Evolutionary conservation across 2,113 vertebrate species (phyloP).

Genomic region (Felis chaus): DNA sequence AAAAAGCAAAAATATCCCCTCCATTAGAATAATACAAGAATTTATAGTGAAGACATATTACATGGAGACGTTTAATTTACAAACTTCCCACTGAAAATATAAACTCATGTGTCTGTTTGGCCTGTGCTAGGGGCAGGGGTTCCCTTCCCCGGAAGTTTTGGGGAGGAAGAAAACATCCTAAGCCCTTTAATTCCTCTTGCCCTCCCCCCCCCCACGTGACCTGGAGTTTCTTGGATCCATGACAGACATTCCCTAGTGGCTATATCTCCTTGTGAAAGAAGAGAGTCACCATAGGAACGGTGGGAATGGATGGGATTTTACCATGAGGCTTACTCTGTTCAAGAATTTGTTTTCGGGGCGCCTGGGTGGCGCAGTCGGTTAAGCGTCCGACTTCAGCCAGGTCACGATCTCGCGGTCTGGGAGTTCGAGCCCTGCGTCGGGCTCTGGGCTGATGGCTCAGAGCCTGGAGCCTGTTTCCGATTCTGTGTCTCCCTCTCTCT

Average conservation of each 20-base stretch:
- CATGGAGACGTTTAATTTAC: not conserved
- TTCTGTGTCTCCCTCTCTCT: no score
- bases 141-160: not conserved
- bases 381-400: no score
- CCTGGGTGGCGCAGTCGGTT: no score
- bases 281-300: not conserved
- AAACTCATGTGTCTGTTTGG: not conserved
- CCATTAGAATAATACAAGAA: not conserved
- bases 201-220: not conserved
- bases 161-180: not conserved
- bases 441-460: no score
- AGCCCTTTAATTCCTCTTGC: not conserved
- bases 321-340: not conserved
- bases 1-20: slow-evolving; percentile 24
- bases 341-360: not conserved
- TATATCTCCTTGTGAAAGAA: not conserved
- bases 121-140: not conserved
- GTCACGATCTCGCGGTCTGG: no score
- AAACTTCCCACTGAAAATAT: not conserved
- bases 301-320: not conserved
- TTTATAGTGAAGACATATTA: not conserved
- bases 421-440: no score
- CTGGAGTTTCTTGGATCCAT: not conserved
- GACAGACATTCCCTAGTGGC: not conserved
- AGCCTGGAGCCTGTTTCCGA: no score